These are phyloP conservation scores for Tyrannus savana DNA, from an alignment of 2,113 vertebrate species.

Conservation along the genomic window DNA sequence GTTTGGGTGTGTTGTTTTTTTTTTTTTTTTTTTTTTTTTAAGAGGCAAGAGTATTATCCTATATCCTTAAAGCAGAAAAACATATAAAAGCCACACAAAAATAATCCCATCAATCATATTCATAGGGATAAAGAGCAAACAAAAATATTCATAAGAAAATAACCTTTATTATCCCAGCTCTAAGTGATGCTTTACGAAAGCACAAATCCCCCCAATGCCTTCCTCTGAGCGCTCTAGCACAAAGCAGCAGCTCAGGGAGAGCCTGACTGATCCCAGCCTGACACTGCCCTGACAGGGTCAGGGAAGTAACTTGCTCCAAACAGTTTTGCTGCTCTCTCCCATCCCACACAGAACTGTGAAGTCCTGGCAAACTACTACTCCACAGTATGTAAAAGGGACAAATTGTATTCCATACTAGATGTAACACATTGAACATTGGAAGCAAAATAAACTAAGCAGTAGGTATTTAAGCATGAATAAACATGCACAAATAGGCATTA, in stretches of 20 bases:
- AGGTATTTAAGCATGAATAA: not conserved
- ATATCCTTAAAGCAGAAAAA: slow-evolving; percentile 17
- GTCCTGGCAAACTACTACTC: not conserved
- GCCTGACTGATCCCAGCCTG: accelerated
- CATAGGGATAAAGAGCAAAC: not conserved
- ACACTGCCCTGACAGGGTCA: not conserved
- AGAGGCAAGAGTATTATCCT: slow-evolving; percentile 10
- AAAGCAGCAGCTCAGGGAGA: not conserved
- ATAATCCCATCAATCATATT: not conserved
- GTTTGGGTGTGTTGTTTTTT: not conserved
- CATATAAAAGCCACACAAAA: not conserved
- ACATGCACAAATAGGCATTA: not conserved
- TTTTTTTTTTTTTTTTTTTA: not conserved
- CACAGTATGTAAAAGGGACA: not conserved
- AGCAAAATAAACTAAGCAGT: not conserved
- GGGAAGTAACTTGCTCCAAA: not conserved
- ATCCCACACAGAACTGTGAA: not conserved
- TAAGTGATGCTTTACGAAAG: not conserved
- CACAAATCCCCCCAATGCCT: not conserved
- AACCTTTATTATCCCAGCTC: not conserved
- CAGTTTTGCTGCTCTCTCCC: not conserved
- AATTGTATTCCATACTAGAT: not conserved
- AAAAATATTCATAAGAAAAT: not conserved
- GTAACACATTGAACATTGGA: not conserved
- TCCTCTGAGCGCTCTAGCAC: not conserved